Conservation (phyloP, 2,113 vertebrate genomes). For the Peucedramus taeniatus region DNA sequence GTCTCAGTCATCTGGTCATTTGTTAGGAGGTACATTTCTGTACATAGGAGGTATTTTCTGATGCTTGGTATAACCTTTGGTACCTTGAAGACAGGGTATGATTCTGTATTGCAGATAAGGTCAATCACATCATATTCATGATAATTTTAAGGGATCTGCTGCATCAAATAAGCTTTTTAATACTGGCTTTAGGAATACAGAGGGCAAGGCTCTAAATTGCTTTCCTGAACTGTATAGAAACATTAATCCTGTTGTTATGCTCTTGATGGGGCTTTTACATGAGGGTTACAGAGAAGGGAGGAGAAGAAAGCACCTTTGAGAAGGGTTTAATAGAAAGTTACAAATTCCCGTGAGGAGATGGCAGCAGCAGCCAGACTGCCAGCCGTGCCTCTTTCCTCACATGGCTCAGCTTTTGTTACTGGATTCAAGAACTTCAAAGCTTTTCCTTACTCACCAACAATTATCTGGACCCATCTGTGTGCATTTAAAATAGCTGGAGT, state of each 20-base stretch:
- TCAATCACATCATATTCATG: not conserved
- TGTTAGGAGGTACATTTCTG: not conserved
- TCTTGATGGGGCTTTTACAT: not conserved
- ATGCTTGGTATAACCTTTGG: not conserved
- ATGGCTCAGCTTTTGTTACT: not conserved
- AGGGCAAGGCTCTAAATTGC: not conserved
- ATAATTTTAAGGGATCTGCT: not conserved
- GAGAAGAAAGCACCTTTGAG: not conserved
- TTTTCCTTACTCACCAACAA: not conserved
- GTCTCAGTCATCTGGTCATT: not conserved
- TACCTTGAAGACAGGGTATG: not conserved
- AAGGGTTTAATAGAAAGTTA: not conserved
- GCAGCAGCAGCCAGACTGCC: not conserved
- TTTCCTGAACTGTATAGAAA: not conserved
- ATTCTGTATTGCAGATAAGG: not conserved
- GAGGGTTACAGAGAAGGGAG: not conserved
- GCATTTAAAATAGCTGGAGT: not conserved
- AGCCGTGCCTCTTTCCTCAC: accelerated
- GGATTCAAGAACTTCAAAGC: not conserved
- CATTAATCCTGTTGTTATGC: not conserved
- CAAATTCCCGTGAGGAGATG: accelerated
- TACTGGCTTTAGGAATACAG: not conserved
- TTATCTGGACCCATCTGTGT: not conserved
- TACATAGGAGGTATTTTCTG: no score
- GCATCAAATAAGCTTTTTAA: not conserved